Base-by-base conservation (phyloP, 2,113 vertebrate genomes). In the Callipepla squamata region DNA sequence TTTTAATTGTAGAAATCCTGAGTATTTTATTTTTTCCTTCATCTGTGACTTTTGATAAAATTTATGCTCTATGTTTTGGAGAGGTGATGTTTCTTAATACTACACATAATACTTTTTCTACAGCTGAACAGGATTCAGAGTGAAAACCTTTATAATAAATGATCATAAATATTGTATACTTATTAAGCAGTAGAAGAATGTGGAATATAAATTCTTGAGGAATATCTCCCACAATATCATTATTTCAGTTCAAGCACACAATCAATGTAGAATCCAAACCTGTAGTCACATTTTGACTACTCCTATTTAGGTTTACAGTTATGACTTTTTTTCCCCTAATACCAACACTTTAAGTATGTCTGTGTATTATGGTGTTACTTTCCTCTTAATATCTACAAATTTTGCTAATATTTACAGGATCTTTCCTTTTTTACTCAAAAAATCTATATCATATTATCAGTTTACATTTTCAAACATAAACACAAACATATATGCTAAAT, bases 401-500 rank as follows among this genome's bases (percentile, higher is more conserved):
- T 83, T 88, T 80, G 51, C 55, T 94, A 94, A 92, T 85, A 93
- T 92, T 94, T 94, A 78, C 61, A 57, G 78, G 76, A 87, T 91
- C 78, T 89, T 92, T 95, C 58, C 40, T 82, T 94, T 95, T 94
- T 84, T 92, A 87, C 94, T 85, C 93, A 91, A 91, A 95, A 96
- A 95, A 96, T 96, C 84, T 96, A 89, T 95, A 96, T 95, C 78
- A 94, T 86, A 72, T 92, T 97, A 96, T 94, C 96, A 96, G 89
- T 89, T 97, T 97, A 97, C 83, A 87, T 95, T 97, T 96, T 94
- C 47, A 95, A 91, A 93, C 85, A 86, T 97, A 97, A 97, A 97
- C 92, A 95, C 95, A 96, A 98, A 96, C 94, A 97, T 97, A 95
- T 95, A 96, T 93, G 87, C 93, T 95, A 97, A 97, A 93, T 97